Evolutionary conservation across 1,140 invertebrate species (phyloP).

Genomic region (Lasaia peninsularis): DNA sequence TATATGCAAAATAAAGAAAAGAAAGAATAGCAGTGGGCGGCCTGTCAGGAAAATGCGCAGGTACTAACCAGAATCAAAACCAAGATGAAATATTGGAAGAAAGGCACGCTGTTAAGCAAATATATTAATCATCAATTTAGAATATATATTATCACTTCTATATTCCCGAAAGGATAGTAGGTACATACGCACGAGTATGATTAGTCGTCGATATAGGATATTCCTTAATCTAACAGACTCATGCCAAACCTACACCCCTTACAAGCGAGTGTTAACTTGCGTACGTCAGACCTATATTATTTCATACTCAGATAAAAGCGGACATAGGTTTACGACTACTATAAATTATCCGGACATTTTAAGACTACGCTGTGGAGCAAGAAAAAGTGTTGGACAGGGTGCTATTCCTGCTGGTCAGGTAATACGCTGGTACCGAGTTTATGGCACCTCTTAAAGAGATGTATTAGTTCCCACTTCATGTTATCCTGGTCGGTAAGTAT

Average conservation of each 20-base stretch:
- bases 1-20: too few relatives aligned
- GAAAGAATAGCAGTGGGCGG: too few relatives aligned
- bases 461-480: conserved; percentile 18
- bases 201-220: too few relatives aligned
- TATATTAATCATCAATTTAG: too few relatives aligned
- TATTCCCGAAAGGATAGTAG: too few relatives aligned
- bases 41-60: too few relatives aligned
- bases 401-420: conserved; percentile 36
- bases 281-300: conserved; percentile 35
- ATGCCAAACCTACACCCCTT: conserved; percentile 5
- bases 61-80: too few relatives aligned
- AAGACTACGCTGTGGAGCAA: conserved; percentile 26
- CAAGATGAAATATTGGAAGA: too few relatives aligned
- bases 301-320: conserved; percentile 40
- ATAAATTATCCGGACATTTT: conserved; percentile 41
- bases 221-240: background rate
- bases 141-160: too few relatives aligned
- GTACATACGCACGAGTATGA: too few relatives aligned
- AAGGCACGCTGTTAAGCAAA: too few relatives aligned
- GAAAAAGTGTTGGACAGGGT: conserved; percentile 28
- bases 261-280: conserved; percentile 22
- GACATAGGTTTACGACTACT: conserved; percentile 39
- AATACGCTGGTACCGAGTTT: conserved; percentile 25
- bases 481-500: background rate
- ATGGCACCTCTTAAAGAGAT: conserved; percentile 20